A percentile compares a stretch with the other conserved stretches of the same genome.
These are phyloP conservation scores for Notechis scutatus DNA, from an alignment of 2,113 vertebrate genomes.

Conservation along the genomic window DNA sequence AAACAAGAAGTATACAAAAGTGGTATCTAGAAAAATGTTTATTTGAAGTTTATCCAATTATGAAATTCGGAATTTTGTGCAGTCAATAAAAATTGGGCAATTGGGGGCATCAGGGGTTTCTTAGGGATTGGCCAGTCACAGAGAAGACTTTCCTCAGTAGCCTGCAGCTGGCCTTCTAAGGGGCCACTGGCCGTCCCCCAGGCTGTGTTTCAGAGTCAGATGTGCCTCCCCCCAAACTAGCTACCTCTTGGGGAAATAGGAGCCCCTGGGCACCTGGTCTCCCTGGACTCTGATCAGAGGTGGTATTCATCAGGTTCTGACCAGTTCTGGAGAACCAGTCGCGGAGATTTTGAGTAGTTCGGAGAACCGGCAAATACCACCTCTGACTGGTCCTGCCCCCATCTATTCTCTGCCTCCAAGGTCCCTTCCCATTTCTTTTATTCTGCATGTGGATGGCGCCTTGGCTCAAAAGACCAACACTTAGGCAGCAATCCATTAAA, in stretches of 20 bases:
- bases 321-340: too few relatives aligned
- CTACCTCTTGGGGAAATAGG: background rate
- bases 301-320: too few relatives aligned
- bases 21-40: background rate
- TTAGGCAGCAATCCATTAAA: rapidly evolving
- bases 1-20: background rate
- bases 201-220: background rate
- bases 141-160: background rate
- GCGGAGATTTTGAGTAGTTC: too few relatives aligned
- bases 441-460: background rate
- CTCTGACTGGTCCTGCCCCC: too few relatives aligned
- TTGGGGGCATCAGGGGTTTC: background rate
- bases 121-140: background rate
- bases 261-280: background rate
- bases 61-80: background rate
- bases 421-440: background rate
- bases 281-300: background rate
- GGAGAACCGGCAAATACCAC: too few relatives aligned
- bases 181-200: background rate
- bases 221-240: background rate
- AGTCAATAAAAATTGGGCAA: background rate
- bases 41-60: background rate
- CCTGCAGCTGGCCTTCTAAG: background rate
- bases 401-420: background rate
- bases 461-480: background rate